Evolutionary conservation across 2,888 invertebrate species (phyloP).

Genomic region (Zygothrica quintamaculata): DNA sequence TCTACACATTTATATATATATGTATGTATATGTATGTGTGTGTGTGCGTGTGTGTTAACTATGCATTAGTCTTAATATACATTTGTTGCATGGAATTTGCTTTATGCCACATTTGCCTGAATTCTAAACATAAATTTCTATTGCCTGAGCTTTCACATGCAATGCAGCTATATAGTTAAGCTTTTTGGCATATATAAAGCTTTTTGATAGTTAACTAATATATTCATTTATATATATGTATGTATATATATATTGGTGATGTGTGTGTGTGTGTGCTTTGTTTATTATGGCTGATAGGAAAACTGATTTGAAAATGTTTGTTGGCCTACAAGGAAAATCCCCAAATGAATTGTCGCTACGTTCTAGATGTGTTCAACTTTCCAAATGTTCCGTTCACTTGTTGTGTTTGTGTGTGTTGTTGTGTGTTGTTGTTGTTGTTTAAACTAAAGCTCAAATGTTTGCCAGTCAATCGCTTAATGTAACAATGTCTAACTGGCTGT

Average conservation of each 20-base stretch:
- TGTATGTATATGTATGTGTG: neutral
- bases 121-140: neutral
- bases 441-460: conserved; percentile 40
- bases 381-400: conserved; percentile 73
- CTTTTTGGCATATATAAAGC: conserved; percentile 1
- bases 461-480: conserved; percentile 53
- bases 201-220: conserved; percentile 18
- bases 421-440: conserved; percentile 20
- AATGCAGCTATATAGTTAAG: too few species aligned
- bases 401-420: conserved; percentile 16
- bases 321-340: conserved; percentile 46
- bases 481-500: conserved; percentile 59
- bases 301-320: conserved; percentile 18
- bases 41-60: too few species aligned
- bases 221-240: neutral
- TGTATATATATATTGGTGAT: neutral
- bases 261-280: neutral
- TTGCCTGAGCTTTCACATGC: too few species aligned
- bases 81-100: neutral
- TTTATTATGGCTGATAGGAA: conserved; percentile 5
- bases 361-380: conserved; percentile 60
- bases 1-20: neutral
- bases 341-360: conserved; percentile 23
- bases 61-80: neutral
- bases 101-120: neutral